Evolutionary conservation across 2,113 vertebrate species (phyloP), one percentile per base, ranked within the genome.

Genomic region (Aspidoscelis tigris): DNA sequence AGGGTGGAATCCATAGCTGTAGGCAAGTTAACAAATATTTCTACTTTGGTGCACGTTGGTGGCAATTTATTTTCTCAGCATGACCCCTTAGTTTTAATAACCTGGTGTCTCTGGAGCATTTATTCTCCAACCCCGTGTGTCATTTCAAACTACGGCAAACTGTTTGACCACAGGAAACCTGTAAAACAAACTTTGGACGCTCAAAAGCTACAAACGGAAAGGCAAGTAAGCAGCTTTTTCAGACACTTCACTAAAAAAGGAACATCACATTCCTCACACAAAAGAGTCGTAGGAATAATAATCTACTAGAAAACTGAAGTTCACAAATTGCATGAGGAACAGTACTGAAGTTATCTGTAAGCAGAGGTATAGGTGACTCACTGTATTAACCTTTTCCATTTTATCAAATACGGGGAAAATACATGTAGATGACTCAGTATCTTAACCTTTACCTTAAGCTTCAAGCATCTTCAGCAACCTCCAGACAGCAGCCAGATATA

Each of bases 1-100:
- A 66, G 7, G 12, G 68, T 66, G 11, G 81, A 79, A 87, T 41
- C 22, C 65, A 12, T 14, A 6, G 41, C 53, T 87, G 84, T 76
- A 82, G 88, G 68, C 65, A 90, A 90, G 68, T 82, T 87, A 90
- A 80, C 81, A 91, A 90, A 85, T 92, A 91, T 55, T 91, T 90
- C 73, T 84, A 87, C 70, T 88, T 78, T 71, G 86, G 50, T 84
- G 87, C 87, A 86, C 39, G 87, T 76, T 90, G 87, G 26, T 83
- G 78, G 78, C 74, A 90, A 89, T 90, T 92, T 89, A 85, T 92
- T 90, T 89, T 90, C 84, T 33, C 83, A 86, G 84, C 82, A 80
- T 78, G 84, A 75, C 12, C 58, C 33, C 50, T 82, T 86, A 43
- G 72, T 66, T 90, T 92, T 84, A 90, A 85, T 89, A 91, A 88